Percentiles rank a stretch among this genome's conserved stretches.
These are phyloP conservation scores for Neodontobutis hainanensis DNA, from an alignment of 2,113 vertebrate genomes.

Conservation along the genomic window DNA sequence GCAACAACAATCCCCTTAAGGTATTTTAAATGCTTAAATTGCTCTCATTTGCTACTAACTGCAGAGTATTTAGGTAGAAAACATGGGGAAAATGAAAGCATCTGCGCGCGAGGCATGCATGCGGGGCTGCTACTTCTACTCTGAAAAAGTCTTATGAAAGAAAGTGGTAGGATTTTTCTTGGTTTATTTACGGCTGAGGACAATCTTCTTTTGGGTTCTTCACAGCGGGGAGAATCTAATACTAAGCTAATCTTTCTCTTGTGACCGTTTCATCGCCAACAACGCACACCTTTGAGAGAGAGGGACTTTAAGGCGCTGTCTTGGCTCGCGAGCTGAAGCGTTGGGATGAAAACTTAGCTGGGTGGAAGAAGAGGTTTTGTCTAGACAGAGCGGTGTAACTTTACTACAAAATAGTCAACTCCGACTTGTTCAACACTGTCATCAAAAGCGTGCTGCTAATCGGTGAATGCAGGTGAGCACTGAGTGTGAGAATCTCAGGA, in stretches of 20 bases:
- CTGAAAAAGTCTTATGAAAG: slow-evolving; percentile 53
- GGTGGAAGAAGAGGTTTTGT: background rate
- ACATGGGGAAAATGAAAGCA: slow-evolving; percentile 24
- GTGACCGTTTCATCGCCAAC: slow-evolving; percentile 48
- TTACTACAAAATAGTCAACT: slow-evolving; percentile 9
- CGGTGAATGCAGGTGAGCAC: slow-evolving; percentile 81
- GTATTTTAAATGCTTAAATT: slow-evolving; percentile 56
- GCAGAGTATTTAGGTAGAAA: slow-evolving; percentile 29
- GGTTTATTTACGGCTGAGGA: background rate
- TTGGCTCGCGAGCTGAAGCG: slow-evolving; percentile 11
- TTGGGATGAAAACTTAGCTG: slow-evolving; percentile 41
- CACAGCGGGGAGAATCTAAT: slow-evolving; percentile 36
- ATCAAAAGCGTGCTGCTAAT: slow-evolving; percentile 33
- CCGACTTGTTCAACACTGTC: slow-evolving; percentile 4
- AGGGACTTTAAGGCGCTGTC: slow-evolving; percentile 33
- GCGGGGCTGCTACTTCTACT: slow-evolving; percentile 15
- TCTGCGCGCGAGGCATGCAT: slow-evolving; percentile 38
- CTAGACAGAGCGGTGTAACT: slow-evolving; percentile 5
- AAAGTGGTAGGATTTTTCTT: slow-evolving; percentile 8
- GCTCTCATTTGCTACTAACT: slow-evolving; percentile 28
- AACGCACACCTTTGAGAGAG: slow-evolving; percentile 51
- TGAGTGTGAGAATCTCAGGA: slow-evolving; percentile 81
- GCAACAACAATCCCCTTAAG: slow-evolving; percentile 60
- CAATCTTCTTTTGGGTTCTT: slow-evolving; percentile 22
- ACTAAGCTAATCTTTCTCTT: slow-evolving; percentile 56